Conservation (phyloP, 2,797 vertebrate species). For the Vultur gryphus region DNA sequence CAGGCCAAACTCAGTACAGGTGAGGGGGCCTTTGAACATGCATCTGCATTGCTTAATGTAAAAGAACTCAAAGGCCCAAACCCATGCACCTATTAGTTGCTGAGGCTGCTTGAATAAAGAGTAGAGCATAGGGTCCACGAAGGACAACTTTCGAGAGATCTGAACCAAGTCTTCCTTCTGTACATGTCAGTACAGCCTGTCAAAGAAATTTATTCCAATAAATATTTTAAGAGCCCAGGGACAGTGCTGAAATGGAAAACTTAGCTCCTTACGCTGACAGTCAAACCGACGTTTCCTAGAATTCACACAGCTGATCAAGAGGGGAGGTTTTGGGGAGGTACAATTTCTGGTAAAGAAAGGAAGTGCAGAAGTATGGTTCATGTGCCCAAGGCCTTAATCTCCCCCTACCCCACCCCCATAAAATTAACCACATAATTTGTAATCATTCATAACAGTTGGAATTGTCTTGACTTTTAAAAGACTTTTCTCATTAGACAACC, state of each 20-base stretch:
- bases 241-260: background rate
- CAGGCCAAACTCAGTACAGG: background rate
- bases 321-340: background rate
- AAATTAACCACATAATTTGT: conserved; percentile 25
- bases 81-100: too few species aligned
- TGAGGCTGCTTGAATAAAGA: background rate
- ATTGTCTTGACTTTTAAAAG: conserved; percentile 38
- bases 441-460: conserved; percentile 11
- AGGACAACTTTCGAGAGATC: background rate
- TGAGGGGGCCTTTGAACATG: background rate
- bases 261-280: background rate
- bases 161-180: background rate
- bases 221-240: background rate
- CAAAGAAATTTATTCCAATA: background rate
- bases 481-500: conserved; percentile 32
- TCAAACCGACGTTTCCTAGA: background rate
- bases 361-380: background rate
- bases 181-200: background rate
- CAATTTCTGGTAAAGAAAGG: background rate
- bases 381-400: background rate
- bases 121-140: background rate
- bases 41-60: background rate
- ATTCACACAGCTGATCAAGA: background rate
- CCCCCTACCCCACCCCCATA: background rate
- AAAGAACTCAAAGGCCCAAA: background rate